Percentiles rank a stretch among this genome's conserved stretches.
phyloP scores from a whole-genome alignment of 2,113 vertebrate genomes.

The Motacilla alba region DNA sequence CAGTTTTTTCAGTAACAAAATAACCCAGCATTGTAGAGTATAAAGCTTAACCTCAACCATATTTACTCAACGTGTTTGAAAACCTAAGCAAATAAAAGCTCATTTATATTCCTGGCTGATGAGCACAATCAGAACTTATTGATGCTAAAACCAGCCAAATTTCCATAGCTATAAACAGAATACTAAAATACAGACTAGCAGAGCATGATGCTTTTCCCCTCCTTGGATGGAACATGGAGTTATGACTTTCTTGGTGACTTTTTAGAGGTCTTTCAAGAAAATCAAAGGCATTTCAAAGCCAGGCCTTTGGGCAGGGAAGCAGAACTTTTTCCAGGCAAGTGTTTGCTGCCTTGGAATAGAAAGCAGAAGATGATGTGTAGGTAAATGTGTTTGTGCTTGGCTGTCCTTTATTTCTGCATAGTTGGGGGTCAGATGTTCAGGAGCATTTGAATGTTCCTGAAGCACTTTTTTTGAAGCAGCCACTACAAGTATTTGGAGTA shows the following conservation, averaged over 20 bases:
- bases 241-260: background rate
- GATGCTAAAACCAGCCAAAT: constrained; percentile 33
- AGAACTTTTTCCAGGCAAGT: background rate
- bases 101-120: constrained; percentile 43
- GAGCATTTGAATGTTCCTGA: fast-evolving
- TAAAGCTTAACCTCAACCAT: constrained; percentile 35
- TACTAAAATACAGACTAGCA: background rate
- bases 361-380: fast-evolving
- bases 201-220: background rate
- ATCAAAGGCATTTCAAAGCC: background rate
- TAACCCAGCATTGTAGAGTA: constrained; percentile 7
- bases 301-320: background rate
- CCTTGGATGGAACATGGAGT: background rate
- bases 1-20: constrained; percentile 7
- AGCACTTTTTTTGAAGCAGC: background rate
- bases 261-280: background rate
- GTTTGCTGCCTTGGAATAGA: background rate
- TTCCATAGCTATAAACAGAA: constrained; percentile 37
- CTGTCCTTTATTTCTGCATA: background rate
- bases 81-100: background rate
- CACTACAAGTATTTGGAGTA: fast-evolving
- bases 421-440: background rate
- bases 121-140: constrained; percentile 47
- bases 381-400: background rate
- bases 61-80: constrained; percentile 7